These are phyloP conservation scores for Anolis sagrei DNA, from an alignment of 2,113 vertebrate species.

Conservation along the genomic window DNA sequence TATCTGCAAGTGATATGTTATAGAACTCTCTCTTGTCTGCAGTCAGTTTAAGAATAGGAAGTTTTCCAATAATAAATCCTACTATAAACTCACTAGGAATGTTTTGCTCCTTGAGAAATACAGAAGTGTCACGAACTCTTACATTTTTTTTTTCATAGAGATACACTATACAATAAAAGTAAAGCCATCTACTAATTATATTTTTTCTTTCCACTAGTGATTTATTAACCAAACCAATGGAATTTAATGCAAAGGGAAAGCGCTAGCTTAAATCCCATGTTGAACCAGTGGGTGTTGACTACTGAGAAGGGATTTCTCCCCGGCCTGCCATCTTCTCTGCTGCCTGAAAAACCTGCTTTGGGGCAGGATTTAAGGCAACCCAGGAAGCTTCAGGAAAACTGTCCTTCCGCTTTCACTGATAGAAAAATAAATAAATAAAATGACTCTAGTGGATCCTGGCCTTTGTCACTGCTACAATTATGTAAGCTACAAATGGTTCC, in stretches of 20 bases:
- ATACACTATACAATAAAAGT: slow-evolving; percentile 7
- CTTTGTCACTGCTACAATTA: neutral
- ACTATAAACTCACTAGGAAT: neutral
- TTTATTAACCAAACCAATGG: neutral
- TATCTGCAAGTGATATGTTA: neutral
- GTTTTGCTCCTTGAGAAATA: neutral
- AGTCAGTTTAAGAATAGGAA: neutral
- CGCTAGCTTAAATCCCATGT: neutral
- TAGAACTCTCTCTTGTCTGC: neutral
- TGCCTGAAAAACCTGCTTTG: neutral
- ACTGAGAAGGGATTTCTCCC: neutral
- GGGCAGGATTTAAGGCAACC: neutral
- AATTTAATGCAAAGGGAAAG: slow-evolving; percentile 23
- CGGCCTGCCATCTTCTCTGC: neutral
- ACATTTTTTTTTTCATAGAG: neutral
- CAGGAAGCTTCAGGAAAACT: neutral
- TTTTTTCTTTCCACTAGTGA: slow-evolving; percentile 4
- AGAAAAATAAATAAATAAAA: neutral
- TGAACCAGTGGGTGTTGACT: too few relatives aligned
- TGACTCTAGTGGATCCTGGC: too few relatives aligned
- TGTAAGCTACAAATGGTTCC: slow-evolving; percentile 17
- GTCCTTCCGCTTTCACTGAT: neutral
- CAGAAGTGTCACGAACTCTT: neutral
- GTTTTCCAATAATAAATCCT: neutral
- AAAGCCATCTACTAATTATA: neutral